Percentiles rank a stretch among this genome's conserved stretches.
Evolutionary conservation across 2,888 invertebrate genomes (phyloP).

Genomic region (Watsonalla cultraria): DNA sequence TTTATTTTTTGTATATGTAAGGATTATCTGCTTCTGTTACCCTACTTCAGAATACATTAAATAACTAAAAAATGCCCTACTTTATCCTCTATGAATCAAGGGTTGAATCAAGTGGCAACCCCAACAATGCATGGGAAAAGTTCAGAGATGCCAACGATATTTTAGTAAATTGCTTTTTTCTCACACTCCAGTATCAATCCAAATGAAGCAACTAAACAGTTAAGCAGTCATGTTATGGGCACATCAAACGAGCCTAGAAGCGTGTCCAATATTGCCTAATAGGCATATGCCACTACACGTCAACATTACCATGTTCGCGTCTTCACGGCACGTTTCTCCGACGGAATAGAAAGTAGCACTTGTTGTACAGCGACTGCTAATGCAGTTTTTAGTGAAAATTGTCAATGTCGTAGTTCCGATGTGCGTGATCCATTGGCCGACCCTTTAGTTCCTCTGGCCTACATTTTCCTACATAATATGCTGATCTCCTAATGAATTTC

Average conservation of each 20-base stretch:
- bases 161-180: no score
- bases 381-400: slow-evolving; percentile 61
- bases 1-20: no score
- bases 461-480: slow-evolving; percentile 10
- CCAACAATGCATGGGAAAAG: no score
- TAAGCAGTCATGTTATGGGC: not conserved
- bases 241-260: slow-evolving; percentile 17
- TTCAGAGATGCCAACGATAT: no score
- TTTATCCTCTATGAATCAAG: no score
- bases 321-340: slow-evolving; percentile 47
- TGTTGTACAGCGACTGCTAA: slow-evolving; percentile 63
- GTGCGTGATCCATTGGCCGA: slow-evolving; percentile 33
- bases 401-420: slow-evolving; percentile 47
- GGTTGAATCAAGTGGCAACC: no score
- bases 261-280: slow-evolving; percentile 63
- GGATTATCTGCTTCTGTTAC: no score
- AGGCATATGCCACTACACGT: slow-evolving; percentile 36
- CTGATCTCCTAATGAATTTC: no score
- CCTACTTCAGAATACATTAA: no score
- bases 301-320: slow-evolving; percentile 49
- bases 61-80: no score
- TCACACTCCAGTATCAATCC: not conserved
- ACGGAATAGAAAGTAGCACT: slow-evolving; percentile 61
- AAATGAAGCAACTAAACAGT: not conserved
- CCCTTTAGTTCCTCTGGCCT: slow-evolving; percentile 40